Conservation (phyloP, 1,140 invertebrate genomes). For the Sycophila sp. region DNA sequence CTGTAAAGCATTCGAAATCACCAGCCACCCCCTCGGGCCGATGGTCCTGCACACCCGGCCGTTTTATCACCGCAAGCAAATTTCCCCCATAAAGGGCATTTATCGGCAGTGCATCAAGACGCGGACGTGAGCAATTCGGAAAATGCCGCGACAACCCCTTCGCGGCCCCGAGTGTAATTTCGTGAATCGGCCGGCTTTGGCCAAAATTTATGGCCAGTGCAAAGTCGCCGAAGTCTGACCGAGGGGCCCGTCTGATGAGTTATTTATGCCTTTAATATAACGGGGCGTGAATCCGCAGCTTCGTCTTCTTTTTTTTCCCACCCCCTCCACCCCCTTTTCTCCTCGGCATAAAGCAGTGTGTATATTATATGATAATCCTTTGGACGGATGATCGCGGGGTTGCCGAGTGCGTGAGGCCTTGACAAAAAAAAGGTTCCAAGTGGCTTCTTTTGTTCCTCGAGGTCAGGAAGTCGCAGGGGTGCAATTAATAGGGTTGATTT, state of each 20-base stretch:
- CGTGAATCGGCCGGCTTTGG: conserved; percentile 5
- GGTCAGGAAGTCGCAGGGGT: not conserved
- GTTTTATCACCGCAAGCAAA: no score
- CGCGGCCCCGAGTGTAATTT: not conserved
- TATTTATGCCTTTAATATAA: conserved; percentile 26
- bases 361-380: not conserved
- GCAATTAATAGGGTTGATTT: conserved; percentile 19
- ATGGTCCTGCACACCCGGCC: no score
- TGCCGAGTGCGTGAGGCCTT: not conserved
- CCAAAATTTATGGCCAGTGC: conserved; percentile 15
- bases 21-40: no score
- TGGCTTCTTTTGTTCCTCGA: no score
- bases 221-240: not conserved
- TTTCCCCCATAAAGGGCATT: not conserved
- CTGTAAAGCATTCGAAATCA: no score
- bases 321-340: no score
- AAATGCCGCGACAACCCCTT: not conserved
- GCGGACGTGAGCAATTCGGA: no score
- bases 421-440: no score
- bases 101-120: not conserved
- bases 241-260: conserved; percentile 1
- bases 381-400: not conserved
- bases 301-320: not conserved
- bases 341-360: not conserved
- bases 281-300: not conserved